phyloP scores from a whole-genome alignment of 1,140 invertebrate genomes.

The Bombus consobrinus region DNA sequence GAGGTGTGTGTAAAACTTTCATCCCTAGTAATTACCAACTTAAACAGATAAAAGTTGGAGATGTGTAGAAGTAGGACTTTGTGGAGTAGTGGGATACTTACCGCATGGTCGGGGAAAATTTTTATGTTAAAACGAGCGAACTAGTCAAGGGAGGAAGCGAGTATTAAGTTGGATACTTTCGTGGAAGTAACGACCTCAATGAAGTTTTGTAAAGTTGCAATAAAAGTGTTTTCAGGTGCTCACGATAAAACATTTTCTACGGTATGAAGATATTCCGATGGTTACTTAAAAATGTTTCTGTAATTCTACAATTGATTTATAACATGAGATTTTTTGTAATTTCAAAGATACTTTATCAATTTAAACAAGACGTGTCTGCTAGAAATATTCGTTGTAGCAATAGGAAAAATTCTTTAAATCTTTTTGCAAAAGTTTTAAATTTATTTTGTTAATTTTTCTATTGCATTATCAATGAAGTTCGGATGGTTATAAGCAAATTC shows the following conservation, averaged over 20 bases:
- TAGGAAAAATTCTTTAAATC: too few species aligned
- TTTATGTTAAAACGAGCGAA: neutral
- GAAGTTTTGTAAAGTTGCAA: conserved; percentile 5
- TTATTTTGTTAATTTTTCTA: too few species aligned
- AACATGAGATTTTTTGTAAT: neutral
- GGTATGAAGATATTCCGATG: neutral
- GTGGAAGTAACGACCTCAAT: neutral
- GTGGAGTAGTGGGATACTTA: neutral
- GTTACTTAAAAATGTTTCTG: neutral
- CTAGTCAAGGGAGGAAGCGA: neutral
- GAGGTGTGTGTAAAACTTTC: conserved; percentile 15
- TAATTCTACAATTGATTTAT: neutral
- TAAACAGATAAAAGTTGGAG: too few species aligned
- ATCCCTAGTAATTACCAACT: conserved; percentile 8
- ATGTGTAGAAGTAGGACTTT: too few species aligned
- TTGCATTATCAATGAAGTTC: too few species aligned
- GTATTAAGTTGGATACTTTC: neutral
- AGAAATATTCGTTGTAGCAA: too few species aligned
- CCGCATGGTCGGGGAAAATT: neutral
- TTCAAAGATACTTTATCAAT: too few species aligned
- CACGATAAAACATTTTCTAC: neutral
- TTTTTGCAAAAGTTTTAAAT: too few species aligned
- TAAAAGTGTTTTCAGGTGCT: neutral
- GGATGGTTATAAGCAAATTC: too few species aligned
- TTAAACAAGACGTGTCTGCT: too few species aligned